Percentiles rank a stretch among this genome's conserved stretches.
Evolutionary conservation across 1,140 invertebrate species (phyloP).

Genomic region (Brachionus manjavacas): DNA sequence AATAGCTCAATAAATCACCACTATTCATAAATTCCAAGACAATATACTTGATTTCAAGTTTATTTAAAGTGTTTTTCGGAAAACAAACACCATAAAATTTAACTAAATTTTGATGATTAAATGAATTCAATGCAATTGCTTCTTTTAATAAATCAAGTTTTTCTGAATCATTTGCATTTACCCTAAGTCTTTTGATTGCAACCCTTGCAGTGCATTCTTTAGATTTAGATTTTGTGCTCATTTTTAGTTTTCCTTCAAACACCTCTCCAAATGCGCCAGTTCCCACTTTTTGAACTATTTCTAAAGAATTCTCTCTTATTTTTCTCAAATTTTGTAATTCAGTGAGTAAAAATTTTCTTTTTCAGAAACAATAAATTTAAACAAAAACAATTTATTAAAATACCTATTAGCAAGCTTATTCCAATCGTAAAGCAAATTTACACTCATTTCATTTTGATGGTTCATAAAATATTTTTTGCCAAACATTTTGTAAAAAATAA

Average conservation of each 20-base stretch:
- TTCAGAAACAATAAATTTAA: neutral
- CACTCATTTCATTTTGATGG: neutral
- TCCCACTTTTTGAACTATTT: neutral
- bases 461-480: neutral
- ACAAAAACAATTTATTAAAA: neutral
- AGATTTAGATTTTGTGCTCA: neutral
- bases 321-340: neutral
- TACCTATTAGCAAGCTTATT: neutral
- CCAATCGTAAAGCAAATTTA: constrained; percentile 1
- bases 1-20: constrained; percentile 28
- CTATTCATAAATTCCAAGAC: constrained; percentile 31
- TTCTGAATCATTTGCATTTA: neutral
- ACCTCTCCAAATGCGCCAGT: constrained; percentile 16
- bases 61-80: neutral
- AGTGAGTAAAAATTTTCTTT: neutral
- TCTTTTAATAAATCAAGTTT: constrained; percentile 39
- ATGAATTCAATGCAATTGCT: constrained; percentile 18
- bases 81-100: constrained; percentile 38
- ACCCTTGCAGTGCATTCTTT: neutral
- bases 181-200: constrained; percentile 7
- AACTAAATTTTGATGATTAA: constrained; percentile 23
- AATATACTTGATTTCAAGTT: constrained; percentile 20
- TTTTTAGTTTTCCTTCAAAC: neutral
- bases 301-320: neutral
- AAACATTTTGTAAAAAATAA: neutral